Base-by-base conservation (phyloP, 2,113 vertebrate species). In the Anas platyrhynchos region DNA sequence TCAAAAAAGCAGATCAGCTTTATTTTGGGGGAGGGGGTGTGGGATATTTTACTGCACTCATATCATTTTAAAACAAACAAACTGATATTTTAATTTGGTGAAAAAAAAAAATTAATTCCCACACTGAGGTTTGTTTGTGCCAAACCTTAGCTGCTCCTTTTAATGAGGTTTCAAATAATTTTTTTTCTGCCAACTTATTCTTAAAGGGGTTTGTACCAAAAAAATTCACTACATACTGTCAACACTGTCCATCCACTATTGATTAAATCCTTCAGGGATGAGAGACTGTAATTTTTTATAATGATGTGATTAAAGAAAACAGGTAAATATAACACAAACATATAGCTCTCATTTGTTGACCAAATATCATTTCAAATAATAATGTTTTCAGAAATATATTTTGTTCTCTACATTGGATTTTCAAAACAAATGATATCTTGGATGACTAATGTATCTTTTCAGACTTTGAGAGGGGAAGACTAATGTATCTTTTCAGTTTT, bases 181-280 rank as follows among this genome's bases (percentile, higher is more conserved):
- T 79, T 92, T 96, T 96, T 97, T 97, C 90, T 96, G 79, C 96
- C 96, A 94, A 96, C 55, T 85, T 96, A 81, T 83, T 95, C 95
- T 97, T 97, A 94, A 97, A 97, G 94, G 69, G 41, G 69, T 91
- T 89, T 94, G 75, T 91, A 94, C 84, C 72, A 88, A 81, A 94
- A 87, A 89, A 89, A 77, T 6, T 88, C 15, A 75, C 95, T 95
- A 44, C 16, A 36, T 44, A 9, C 15, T 76, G 62, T 84, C 75
- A 83, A 76, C 69, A 71, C 1, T 1, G 48, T 72, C 56, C 79
- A 76, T 44, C n/a, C 68, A 65, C 66, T 91, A 74, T 50, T 78
- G 71, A 91, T 65, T 62, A 92, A 91, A 94, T 86, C 41, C 46
- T 68, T 72, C 67, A 83, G 63, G 86, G 59, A 73, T 52, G 23